Evolutionary conservation across 1,140 invertebrate genomes (phyloP).

Genomic region (Callitettix versicolor): DNA sequence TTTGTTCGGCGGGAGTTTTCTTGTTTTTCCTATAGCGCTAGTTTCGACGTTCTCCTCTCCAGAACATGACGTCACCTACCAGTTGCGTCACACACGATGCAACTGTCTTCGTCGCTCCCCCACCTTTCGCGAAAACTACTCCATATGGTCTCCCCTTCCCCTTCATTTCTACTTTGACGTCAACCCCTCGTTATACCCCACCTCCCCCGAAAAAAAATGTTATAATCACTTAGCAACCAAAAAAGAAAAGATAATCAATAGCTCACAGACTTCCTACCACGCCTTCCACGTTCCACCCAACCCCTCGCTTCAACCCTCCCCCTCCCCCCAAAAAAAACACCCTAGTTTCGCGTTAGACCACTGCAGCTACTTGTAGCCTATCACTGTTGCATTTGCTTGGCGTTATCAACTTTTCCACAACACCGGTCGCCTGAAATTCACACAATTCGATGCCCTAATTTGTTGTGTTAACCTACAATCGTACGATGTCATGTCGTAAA

Average conservation of each 20-base stretch:
- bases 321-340: background rate
- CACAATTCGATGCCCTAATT: no score
- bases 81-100: constrained; percentile 28
- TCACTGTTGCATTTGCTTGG: no score
- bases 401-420: no score
- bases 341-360: no score
- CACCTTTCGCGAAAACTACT: constrained; percentile 17
- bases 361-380: no score
- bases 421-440: no score
- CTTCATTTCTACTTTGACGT: constrained; percentile 1
- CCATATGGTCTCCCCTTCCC: background rate
- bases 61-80: constrained; percentile 35
- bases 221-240: constrained; percentile 24
- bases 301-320: background rate
- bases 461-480: no score
- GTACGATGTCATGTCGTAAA: no score
- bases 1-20: constrained; percentile 32
- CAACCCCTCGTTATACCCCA: constrained; percentile 4
- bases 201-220: constrained; percentile 17
- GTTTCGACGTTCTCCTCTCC: constrained; percentile 42
- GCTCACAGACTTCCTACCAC: constrained; percentile 11
- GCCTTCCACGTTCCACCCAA: constrained; percentile 4
- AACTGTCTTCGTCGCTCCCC: constrained; percentile 28
- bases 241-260: constrained; percentile 23
- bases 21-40: constrained; percentile 30